A percentile compares a stretch with the other conserved stretches of the same genome.
phyloP scores from a whole-genome alignment of 2,113 vertebrate species.

The Paedocypris sp. region DNA sequence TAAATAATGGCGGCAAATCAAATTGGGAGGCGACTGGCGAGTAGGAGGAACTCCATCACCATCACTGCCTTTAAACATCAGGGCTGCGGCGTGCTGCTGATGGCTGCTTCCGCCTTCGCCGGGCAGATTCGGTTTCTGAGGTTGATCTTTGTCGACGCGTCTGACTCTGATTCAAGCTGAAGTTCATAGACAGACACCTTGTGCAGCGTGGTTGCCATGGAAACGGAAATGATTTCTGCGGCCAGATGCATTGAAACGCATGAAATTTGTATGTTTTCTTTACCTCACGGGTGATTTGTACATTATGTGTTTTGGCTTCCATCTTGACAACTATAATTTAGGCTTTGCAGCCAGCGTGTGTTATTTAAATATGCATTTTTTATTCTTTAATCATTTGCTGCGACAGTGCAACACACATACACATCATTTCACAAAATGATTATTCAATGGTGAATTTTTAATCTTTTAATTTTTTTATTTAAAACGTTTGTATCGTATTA shows the following conservation, averaged over 20 bases:
- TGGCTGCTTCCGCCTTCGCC: slow-evolving; percentile 25
- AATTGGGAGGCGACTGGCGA: background rate
- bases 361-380: background rate
- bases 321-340: slow-evolving; percentile 1
- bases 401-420: too few species aligned
- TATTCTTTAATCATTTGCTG: too few species aligned
- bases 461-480: too few species aligned
- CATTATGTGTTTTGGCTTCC: slow-evolving; percentile 40
- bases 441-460: too few species aligned
- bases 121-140: slow-evolving; percentile 45
- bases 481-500: too few species aligned
- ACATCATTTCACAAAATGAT: too few species aligned
- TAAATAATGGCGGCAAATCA: slow-evolving; percentile 6
- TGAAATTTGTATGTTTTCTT: slow-evolving; percentile 52
- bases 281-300: slow-evolving; percentile 47
- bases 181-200: slow-evolving; percentile 54
- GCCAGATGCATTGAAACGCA: slow-evolving; percentile 50
- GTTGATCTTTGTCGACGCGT: slow-evolving; percentile 58
- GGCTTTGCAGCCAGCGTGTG: background rate
- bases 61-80: background rate
- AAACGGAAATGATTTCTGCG: slow-evolving; percentile 55
- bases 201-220: slow-evolving; percentile 59
- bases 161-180: slow-evolving; percentile 55
- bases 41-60: background rate
- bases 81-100: slow-evolving; percentile 8